Base-by-base conservation (phyloP, 2,113 vertebrate species). In the Callopanchax toddi region DNA sequence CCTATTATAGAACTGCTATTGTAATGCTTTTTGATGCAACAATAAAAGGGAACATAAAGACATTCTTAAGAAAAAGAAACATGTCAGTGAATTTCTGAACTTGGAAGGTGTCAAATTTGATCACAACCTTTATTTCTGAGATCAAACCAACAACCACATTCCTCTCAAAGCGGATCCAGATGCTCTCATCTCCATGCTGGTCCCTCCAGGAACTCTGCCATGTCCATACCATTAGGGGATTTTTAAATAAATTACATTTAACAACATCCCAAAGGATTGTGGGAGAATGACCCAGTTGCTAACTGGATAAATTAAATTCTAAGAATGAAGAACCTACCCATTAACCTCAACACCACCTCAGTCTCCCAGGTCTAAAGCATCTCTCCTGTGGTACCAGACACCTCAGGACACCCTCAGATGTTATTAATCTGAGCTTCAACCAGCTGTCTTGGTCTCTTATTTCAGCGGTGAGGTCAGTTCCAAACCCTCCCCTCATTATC, bases 391-490 rank as follows among this genome's bases (percentile, higher is more conserved):
- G 26, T n/a, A 12, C 17, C 26, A 34, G 50, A 11, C 10, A 11
- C 49, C 11, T 10, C 26, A 32, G 16, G 13, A 17, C 23, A 32
- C 49, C 25, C 26, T 49, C 46, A 48, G 21, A 25, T 2, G 32
- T 70, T 54, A 17, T 32, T 36, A 26, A 15, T 65, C 42, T 32
- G 34, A 21, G 17, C 63, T 60, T 51, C 59, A 13, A 25, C 54
- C 86, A 83, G 60, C 81, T 90, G 88, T 87, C 79, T 48, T 22
- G 70, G 67, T 71, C 53, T 80, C 71, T 63, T 49, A 37, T 80
- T 83, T 77, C 59, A 76, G 76, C 63, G 11, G 60, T 85, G 83
- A 75, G 66, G 68, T 86, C 81, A 82, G 32, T 61, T 53, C 15
- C 53, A 57, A 83, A 70, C 68, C 63, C 73, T 67, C 48, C 15